Conservation (phyloP, 2,797 vertebrate genomes). For the Microcaecilia unicolor region DNA sequence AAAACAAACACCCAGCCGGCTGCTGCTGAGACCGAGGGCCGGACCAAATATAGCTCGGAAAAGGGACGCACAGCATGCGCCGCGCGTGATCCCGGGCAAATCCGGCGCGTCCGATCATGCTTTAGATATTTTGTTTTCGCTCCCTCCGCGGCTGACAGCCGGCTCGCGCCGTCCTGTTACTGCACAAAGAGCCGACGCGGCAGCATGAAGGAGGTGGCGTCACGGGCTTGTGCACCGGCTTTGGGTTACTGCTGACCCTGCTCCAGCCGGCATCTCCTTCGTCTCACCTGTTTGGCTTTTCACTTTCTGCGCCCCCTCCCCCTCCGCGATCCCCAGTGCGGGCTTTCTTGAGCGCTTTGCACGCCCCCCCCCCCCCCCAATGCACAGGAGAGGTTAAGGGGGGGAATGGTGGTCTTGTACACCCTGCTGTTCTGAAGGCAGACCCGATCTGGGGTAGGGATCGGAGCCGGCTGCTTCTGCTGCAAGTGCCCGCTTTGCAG, state of each 20-base stretch:
- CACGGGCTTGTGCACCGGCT: too few relatives aligned
- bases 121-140: neutral
- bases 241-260: constrained; percentile 11
- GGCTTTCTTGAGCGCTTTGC: too few relatives aligned
- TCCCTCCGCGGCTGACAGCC: neutral
- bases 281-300: too few relatives aligned
- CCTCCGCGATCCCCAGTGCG: constrained; percentile 5
- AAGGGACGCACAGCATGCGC: neutral
- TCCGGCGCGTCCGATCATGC: neutral
- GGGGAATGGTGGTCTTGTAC: constrained; percentile 19
- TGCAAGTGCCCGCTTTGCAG: constrained; percentile 16
- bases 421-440: neutral
- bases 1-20: neutral
- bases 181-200: constrained; percentile 20
- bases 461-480: neutral
- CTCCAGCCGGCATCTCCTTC: too few relatives aligned
- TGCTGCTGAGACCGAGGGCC: neutral
- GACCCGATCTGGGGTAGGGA: neutral
- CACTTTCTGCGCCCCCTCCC: too few relatives aligned
- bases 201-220: constrained; percentile 25
- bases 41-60: neutral
- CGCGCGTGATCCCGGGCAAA: neutral
- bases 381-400: too few relatives aligned
- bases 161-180: constrained; percentile 6
- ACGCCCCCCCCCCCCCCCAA: too few relatives aligned